Evolutionary conservation across 2,797 vertebrate species (phyloP).

Genomic region (Austrolebias charrua): DNA sequence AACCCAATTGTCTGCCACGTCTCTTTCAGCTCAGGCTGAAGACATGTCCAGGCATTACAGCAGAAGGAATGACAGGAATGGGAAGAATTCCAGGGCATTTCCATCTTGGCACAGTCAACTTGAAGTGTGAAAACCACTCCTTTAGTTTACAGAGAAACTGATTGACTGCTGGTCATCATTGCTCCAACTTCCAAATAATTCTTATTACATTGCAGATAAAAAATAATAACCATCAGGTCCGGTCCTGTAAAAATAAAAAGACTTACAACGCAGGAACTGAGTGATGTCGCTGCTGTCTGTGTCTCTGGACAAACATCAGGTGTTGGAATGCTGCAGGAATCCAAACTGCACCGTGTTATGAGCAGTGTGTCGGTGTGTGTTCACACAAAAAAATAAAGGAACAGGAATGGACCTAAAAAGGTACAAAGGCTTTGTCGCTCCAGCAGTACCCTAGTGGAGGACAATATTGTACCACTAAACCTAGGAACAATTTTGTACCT

Average conservation of each 20-base stretch:
- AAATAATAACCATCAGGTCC: neutral
- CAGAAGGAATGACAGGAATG: slow-evolving; percentile 78
- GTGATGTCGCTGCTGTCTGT: slow-evolving; percentile 15
- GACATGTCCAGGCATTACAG: slow-evolving; percentile 78
- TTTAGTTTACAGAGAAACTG: slow-evolving; percentile 34
- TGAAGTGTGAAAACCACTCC: slow-evolving; percentile 59
- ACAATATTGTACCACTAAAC: no score
- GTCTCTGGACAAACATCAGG: slow-evolving; percentile 38
- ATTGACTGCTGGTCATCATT: slow-evolving; percentile 14
- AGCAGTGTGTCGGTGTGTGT: slow-evolving; percentile 21
- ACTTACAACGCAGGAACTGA: slow-evolving; percentile 1
- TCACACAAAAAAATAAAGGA: no score
- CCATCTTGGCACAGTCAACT: slow-evolving; percentile 58
- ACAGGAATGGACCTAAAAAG: no score
- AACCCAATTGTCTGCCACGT: slow-evolving; percentile 3
- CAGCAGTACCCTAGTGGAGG: no score
- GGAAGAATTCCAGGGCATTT: slow-evolving; percentile 80
- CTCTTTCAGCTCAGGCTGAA: slow-evolving; percentile 37
- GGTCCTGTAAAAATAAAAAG: slow-evolving; percentile 2
- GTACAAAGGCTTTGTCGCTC: no score
- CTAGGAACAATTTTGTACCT: no score
- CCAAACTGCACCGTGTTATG: slow-evolving; percentile 45
- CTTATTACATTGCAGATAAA: neutral
- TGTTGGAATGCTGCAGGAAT: slow-evolving; percentile 50
- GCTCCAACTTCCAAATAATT: slow-evolving; percentile 2